Evolutionary conservation across 2,797 vertebrate species (phyloP).

Genomic region (Rhinoraja longicauda): DNA sequence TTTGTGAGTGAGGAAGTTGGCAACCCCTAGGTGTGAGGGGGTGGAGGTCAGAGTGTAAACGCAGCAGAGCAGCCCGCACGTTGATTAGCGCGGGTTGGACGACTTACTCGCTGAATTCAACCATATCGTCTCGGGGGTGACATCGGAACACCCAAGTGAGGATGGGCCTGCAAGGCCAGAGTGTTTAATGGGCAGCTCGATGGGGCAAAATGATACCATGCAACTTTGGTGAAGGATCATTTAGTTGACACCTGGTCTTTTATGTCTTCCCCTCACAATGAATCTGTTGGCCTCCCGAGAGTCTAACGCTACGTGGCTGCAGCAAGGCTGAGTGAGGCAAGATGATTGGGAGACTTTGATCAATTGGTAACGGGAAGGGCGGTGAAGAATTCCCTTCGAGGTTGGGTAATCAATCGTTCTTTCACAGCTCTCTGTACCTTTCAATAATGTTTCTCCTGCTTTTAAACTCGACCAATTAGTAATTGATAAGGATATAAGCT

Average conservation of each 20-base stretch:
- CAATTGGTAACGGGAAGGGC: not conserved
- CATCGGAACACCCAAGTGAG: not conserved
- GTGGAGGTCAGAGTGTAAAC: not conserved
- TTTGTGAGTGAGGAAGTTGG: no score
- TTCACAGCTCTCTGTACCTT: not conserved
- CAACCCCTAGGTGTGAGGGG: no score
- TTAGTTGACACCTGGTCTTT: not conserved
- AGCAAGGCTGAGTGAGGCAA: not conserved
- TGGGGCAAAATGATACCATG: not conserved
- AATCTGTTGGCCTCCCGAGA: not conserved
- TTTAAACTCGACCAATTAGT: constrained; percentile 3
- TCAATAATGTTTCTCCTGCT: constrained; percentile 2
- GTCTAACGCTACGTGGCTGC: not conserved
- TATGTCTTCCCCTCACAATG: not conserved
- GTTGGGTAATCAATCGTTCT: not conserved
- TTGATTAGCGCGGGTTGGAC: not conserved
- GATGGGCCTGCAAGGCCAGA: not conserved
- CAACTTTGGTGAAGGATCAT: constrained; percentile 14
- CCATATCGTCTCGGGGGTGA: not conserved
- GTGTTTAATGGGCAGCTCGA: not conserved
- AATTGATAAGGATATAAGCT: not conserved
- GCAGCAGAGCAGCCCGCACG: not conserved
- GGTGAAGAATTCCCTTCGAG: not conserved
- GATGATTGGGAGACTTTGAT: not conserved
- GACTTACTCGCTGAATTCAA: not conserved